Base-by-base conservation (phyloP, 2,113 vertebrate species). In the Gymnarchus niloticus region DNA sequence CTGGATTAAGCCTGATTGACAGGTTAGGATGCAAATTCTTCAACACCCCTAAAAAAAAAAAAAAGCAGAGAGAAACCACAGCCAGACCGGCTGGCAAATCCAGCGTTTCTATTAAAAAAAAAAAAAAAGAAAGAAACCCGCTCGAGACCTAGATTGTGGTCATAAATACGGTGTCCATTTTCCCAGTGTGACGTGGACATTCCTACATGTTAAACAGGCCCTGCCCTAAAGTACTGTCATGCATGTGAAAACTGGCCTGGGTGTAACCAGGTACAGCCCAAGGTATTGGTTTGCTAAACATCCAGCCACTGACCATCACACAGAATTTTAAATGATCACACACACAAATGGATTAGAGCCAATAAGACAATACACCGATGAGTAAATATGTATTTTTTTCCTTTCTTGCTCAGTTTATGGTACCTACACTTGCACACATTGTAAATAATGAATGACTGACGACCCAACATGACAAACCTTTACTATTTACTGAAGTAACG, bases 371-470 rank as follows among this genome's bases (percentile, higher is more conserved):
- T 73, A 73, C 65, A 73, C 14, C 41, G 65, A 73, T 52, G 52
- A 21, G 80, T 83, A 37, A 83, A 83, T 73, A 73, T 73, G 41
- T 69, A 54, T 56, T 28, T 81, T 81, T 52, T 80, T 52, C 52
- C 1, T 81, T 17, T 54, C 80, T 81, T 54, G 23, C 49, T 2
- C 14, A 48, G 52, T 83, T 9, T 57, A 37, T 83, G 81, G n/a
- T 41, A 83, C 81, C 28, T 41, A n/a, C 52, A 56, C 81, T 23
- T 41, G 14, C 21, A 77, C 73, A 77, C 44, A 48, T 78, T 83
- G 21, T 9, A 48, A n/a, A 48, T 78, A 37, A 48, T 17, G 44
- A 78, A 48, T 48, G 41, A 78, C 44, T 69, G 44, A 52, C 41
- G 21, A 77, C 33, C 17, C 7, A 19, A 1, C 5, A 46, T 14